Percentiles rank a stretch among this genome's conserved stretches.
These are phyloP conservation scores for Daboia siamensis DNA, from an alignment of 2,113 vertebrate species.

Conservation along the genomic window DNA sequence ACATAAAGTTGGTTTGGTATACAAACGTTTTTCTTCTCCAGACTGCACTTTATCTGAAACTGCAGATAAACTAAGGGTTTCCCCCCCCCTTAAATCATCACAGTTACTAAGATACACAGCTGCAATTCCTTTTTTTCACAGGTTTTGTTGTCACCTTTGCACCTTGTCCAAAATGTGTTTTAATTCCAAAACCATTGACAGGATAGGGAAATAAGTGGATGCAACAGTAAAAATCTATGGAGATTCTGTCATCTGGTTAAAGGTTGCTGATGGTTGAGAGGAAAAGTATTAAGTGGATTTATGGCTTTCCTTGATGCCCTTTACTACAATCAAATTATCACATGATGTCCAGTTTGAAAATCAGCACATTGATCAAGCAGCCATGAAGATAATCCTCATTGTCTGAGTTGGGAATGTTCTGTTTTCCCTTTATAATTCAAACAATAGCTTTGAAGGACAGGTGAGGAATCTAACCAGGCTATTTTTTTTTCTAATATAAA, in stretches of 20 bases:
- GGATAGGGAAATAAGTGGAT: neutral
- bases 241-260: neutral
- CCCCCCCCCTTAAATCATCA: neutral
- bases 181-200: neutral
- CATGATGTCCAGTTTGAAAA: neutral
- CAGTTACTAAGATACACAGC: neutral
- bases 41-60: neutral
- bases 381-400: neutral
- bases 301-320: neutral
- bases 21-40: neutral
- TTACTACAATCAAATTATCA: neutral
- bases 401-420: neutral
- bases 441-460: neutral
- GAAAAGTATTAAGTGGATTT: neutral
- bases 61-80: neutral
- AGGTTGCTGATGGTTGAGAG: neutral
- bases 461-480: neutral
- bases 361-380: neutral
- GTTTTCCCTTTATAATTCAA: neutral
- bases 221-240: neutral
- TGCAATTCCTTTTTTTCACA: neutral
- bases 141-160: neutral
- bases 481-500: neutral
- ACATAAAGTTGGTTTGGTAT: neutral
- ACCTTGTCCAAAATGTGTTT: neutral